Evolutionary conservation across 2,113 vertebrate genomes (phyloP).

Genomic region (Erinaceus europaeus): DNA sequence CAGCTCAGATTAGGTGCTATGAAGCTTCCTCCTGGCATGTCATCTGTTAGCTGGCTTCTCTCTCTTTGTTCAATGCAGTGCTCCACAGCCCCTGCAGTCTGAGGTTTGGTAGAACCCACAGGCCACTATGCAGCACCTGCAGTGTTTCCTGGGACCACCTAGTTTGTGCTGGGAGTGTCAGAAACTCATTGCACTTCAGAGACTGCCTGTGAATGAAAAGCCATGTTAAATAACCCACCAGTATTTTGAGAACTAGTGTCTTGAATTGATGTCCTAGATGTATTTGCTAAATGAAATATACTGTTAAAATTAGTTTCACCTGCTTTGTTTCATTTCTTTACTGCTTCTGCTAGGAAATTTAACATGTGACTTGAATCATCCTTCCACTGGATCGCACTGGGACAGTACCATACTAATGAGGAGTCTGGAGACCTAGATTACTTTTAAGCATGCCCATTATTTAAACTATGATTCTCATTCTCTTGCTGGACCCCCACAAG

Average conservation of each 20-base stretch:
- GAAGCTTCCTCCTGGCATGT: rapidly evolving
- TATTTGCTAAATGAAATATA: neutral
- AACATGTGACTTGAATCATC: neutral
- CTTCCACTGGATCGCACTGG: neutral
- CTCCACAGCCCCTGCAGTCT: neutral
- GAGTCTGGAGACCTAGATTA: neutral
- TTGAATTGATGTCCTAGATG: neutral
- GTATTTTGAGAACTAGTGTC: neutral
- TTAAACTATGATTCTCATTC: neutral
- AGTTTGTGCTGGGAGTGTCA: rapidly evolving
- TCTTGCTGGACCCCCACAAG: too few species aligned
- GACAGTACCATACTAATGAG: rapidly evolving
- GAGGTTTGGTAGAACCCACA: too few species aligned
- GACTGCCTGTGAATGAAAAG: neutral
- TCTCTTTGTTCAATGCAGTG: rapidly evolving
- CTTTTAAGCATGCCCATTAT: too few species aligned
- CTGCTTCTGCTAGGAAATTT: neutral
- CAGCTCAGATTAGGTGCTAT: neutral
- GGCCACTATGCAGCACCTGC: too few species aligned
- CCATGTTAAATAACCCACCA: neutral
- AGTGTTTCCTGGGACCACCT: too few species aligned
- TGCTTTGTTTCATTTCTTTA: neutral
- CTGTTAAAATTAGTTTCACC: neutral
- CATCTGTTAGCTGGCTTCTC: neutral
- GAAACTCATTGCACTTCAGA: too few species aligned